phyloP scores from a whole-genome alignment of 2,888 invertebrate species.

The Endomychus coccineus region DNA sequence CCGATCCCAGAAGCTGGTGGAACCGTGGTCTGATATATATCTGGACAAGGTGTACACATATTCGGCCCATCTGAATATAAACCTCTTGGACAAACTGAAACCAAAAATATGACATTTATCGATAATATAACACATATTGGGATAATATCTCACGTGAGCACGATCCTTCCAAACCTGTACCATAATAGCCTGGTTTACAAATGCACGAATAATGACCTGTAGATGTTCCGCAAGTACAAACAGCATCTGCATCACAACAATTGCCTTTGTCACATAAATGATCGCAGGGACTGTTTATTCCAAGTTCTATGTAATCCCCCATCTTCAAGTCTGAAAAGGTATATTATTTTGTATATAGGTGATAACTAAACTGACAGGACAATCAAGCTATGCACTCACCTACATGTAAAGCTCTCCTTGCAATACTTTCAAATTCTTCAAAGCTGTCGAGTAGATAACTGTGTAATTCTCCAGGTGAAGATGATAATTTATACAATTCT shows the following conservation, averaged over 20 bases:
- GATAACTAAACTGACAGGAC: not conserved
- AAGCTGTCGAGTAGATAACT: conserved; percentile 61
- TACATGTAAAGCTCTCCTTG: conserved; percentile 58
- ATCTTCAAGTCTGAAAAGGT: conserved; percentile 50
- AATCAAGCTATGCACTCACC: conserved; percentile 42
- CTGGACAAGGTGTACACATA: conserved; percentile 51
- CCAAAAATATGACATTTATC: conserved; percentile 14
- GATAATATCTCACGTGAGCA: conserved; percentile 49
- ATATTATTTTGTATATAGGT: conserved; percentile 2
- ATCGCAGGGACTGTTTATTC: conserved; percentile 46
- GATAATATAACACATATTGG: not conserved
- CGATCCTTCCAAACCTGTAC: conserved; percentile 52
- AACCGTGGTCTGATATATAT: conserved; percentile 54
- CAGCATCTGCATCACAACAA: conserved; percentile 56
- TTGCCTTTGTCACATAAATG: conserved; percentile 45
- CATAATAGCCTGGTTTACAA: conserved; percentile 58
- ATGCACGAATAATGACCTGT: conserved; percentile 63
- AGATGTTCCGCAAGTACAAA: conserved; percentile 59
- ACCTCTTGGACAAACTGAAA: conserved; percentile 56
- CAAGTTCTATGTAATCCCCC: conserved; percentile 51
- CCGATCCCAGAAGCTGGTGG: conserved; percentile 49
- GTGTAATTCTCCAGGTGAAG: conserved; percentile 54
- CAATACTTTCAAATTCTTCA: conserved; percentile 60
- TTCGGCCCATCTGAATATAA: conserved; percentile 55
- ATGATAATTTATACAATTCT: conserved; percentile 57